Evolutionary conservation across 1,140 invertebrate species (phyloP), one percentile per base, ranked within the genome.

Genomic region (Platyura marginata): DNA sequence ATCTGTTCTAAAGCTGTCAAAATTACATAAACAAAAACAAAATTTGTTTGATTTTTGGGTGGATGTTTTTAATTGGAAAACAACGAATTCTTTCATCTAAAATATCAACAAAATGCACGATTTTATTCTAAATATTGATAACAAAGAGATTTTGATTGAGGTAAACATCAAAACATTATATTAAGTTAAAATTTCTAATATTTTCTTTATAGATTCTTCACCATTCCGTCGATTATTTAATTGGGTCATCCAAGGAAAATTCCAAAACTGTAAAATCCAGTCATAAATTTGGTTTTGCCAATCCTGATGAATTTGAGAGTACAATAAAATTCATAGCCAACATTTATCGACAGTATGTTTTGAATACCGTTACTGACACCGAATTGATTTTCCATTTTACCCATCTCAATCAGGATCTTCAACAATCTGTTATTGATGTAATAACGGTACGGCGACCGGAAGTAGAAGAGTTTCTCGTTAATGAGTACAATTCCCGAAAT

Each of bases 51-150:
- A n/a, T n/a, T n/a, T n/a, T n/a, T n/a, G n/a, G n/a, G n/a, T n/a
- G n/a, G n/a, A n/a, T n/a, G n/a, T n/a, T n/a, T n/a, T n/a, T n/a
- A n/a, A n/a, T n/a, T n/a, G n/a, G n/a, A n/a, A n/a, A n/a, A n/a
- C n/a, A n/a, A n/a, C n/a, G n/a, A n/a, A n/a, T n/a, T n/a, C n/a
- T n/a, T n/a, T n/a, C n/a, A n/a, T n/a, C n/a, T n/a, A n/a, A n/a
- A n/a, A n/a, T n/a, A n/a, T n/a, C n/a, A n/a, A n/a, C n/a, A 43
- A 21, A 13, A 44, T 44, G 43, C 43, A 44, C 11, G 43, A 44
- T 16, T 32, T 44, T 20, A 21, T 44, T 10, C 13, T 44, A 20
- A 44, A 39, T 15, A 44, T 44, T 16, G 43, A 44, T 40, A 44
- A 44, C 20, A 44, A 44, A 18, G 43, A 44, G 21, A 38, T 44